Conservation (phyloP, 1,140 invertebrate genomes). For the Temnothorax curvispinosus region DNA sequence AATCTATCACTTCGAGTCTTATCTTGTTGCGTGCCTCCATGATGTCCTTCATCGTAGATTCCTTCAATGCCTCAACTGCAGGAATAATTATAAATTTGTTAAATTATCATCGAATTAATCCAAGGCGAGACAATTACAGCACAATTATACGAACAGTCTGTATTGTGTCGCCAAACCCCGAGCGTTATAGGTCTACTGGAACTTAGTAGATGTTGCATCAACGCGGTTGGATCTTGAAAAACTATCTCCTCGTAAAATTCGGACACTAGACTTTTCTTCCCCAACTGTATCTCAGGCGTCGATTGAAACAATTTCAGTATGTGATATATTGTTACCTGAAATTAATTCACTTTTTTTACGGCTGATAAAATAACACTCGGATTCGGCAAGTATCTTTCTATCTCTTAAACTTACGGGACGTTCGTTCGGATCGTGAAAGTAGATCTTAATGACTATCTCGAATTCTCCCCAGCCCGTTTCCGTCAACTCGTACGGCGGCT, state of each 20-base stretch:
- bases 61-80: conserved; percentile 97
- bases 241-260: conserved; percentile 99
- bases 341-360: conserved; percentile 3
- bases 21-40: conserved; percentile 94
- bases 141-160: conserved; percentile 91
- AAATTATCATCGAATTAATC: background rate
- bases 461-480: conserved; percentile 99
- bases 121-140: background rate
- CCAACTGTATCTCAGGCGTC: conserved; percentile 88
- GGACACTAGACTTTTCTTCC: conserved; percentile 94
- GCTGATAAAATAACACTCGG: background rate
- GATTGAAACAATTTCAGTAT: conserved; percentile 98
- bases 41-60: conserved; percentile 92
- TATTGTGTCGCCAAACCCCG: conserved; percentile 94
- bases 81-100: conserved; percentile 70
- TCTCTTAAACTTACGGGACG: conserved; percentile 91
- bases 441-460: conserved; percentile 99
- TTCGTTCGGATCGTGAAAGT: conserved; percentile 99
- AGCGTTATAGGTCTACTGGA: conserved; percentile 91
- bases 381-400: background rate
- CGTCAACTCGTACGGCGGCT: conserved; percentile 98
- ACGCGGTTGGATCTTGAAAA: conserved; percentile 97
- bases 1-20: conserved; percentile 92
- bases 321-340: conserved; percentile 97
- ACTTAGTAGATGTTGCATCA: conserved; percentile 96